These are phyloP conservation scores for Chloroclysta siterata DNA, from an alignment of 2,888 invertebrate genomes.

Conservation along the genomic window DNA sequence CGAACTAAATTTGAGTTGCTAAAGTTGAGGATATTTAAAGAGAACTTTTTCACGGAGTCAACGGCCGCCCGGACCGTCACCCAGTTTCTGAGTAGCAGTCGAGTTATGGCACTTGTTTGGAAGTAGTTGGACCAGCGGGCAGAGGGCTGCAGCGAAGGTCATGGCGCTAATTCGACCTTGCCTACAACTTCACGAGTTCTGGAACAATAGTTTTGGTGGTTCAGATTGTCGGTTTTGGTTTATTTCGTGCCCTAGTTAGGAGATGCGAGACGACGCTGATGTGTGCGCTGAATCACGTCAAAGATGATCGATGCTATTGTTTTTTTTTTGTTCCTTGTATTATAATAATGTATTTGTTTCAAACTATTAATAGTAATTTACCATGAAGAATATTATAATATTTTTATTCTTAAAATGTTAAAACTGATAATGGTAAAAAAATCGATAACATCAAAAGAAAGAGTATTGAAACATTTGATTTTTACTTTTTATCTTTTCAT, in stretches of 20 bases:
- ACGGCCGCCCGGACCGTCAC: slow-evolving; percentile 83
- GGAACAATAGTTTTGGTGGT: slow-evolving; percentile 58
- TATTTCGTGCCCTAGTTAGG: slow-evolving; percentile 6
- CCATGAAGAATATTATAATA: too few relatives aligned
- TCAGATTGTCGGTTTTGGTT: slow-evolving; percentile 45
- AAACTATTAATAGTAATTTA: too few relatives aligned
- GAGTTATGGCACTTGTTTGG: slow-evolving; percentile 85
- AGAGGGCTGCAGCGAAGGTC: slow-evolving; percentile 81
- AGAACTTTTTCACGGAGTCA: slow-evolving; percentile 85
- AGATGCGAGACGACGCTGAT: too few relatives aligned
- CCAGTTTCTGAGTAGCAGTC: slow-evolving; percentile 82
- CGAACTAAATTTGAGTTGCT: slow-evolving; percentile 84
- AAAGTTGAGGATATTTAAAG: slow-evolving; percentile 85
- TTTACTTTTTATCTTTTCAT: too few relatives aligned
- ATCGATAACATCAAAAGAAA: too few relatives aligned
- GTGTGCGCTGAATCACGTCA: too few relatives aligned
- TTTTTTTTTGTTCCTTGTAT: too few relatives aligned
- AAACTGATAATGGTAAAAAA: too few relatives aligned
- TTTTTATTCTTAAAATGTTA: too few relatives aligned
- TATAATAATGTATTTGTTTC: too few relatives aligned
- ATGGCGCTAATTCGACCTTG: slow-evolving; percentile 83
- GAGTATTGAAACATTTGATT: too few relatives aligned
- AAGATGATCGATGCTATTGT: too few relatives aligned
- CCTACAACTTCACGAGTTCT: slow-evolving; percentile 70
- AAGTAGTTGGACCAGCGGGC: slow-evolving; percentile 78